A percentile compares a stretch with the other conserved stretches of the same genome.
These are phyloP conservation scores for Oophaga pumilio DNA, from an alignment of 2,113 vertebrate genomes.

Conservation along the genomic window DNA sequence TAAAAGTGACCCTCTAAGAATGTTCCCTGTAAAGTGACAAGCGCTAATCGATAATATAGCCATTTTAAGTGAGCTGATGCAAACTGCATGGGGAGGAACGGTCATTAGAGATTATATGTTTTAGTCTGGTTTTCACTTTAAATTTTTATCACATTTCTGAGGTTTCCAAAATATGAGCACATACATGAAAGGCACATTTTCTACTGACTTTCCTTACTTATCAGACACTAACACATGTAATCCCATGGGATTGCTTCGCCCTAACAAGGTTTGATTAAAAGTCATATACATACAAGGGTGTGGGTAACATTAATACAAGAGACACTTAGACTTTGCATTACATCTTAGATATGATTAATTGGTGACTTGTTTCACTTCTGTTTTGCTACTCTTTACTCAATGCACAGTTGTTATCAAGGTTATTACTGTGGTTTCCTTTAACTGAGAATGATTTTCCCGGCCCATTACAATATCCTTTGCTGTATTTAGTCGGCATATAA, in stretches of 20 bases:
- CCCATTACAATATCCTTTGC: conserved; percentile 39
- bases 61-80: too few species aligned
- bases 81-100: not conserved
- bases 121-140: too few species aligned
- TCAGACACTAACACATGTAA: not conserved
- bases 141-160: not conserved
- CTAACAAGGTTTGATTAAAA: conserved; percentile 12
- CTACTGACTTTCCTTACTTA: not conserved
- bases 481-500: not conserved
- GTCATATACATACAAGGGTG: not conserved
- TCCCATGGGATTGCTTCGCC: not conserved
- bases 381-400: not conserved
- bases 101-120: not conserved
- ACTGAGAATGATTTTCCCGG: conserved; percentile 5
- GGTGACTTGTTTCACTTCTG: conserved; percentile 28
- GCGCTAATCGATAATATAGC: too few species aligned
- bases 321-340: not conserved
- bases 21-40: too few species aligned
- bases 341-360: conserved; percentile 44
- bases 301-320: not conserved
- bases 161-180: not conserved
- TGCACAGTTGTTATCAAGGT: conserved; percentile 22
- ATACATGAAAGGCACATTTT: not conserved
- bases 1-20: not conserved
- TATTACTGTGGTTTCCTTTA: conserved; percentile 44